phyloP scores from a whole-genome alignment of 2,113 vertebrate genomes.

The Tamias sibiricus region DNA sequence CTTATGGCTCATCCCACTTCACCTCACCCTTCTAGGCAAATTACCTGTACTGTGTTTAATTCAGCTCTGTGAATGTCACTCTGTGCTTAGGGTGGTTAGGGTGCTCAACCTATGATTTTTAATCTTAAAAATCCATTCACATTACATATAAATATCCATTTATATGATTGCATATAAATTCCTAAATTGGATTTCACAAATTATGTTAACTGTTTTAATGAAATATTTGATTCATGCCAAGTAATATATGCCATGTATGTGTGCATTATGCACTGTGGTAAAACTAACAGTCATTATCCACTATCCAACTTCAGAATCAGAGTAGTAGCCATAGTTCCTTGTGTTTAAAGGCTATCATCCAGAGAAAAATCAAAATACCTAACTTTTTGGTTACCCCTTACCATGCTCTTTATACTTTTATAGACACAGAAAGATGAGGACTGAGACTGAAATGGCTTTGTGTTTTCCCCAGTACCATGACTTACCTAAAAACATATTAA shows the following conservation, averaged over 20 bases:
- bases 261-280: too few species aligned
- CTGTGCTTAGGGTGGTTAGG: background rate
- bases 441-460: background rate
- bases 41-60: background rate
- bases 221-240: background rate
- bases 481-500: background rate
- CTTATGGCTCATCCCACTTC: background rate
- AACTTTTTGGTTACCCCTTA: background rate
- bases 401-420: background rate
- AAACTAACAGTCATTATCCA: background rate
- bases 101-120: background rate
- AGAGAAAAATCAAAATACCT: background rate
- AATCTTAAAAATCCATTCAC: background rate
- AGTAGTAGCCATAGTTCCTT: background rate
- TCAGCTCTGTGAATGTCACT: background rate
- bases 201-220: background rate
- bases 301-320: background rate
- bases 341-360: background rate
- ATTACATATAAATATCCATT: background rate
- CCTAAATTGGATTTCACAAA: background rate
- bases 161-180: background rate
- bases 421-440: too few species aligned
- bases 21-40: background rate
- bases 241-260: background rate
- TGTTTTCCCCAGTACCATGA: background rate